A percentile compares a stretch with the other conserved stretches of the same genome.
Conservation (phyloP, 2,888 invertebrate genomes). For the Tuberolachnus salignus region DNA sequence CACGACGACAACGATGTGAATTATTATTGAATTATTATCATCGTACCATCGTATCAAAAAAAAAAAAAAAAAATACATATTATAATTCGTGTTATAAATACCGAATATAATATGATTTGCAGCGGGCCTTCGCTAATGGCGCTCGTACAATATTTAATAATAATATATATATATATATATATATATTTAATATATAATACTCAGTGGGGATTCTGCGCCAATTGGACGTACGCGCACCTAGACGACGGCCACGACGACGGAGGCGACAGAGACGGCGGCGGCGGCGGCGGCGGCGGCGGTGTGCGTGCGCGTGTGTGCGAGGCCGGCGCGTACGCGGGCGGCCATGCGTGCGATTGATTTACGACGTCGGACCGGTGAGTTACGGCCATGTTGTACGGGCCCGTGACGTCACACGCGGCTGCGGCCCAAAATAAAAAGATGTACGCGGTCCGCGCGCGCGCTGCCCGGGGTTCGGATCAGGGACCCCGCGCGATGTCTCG, state of each 20-base stretch:
- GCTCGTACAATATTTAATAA: conserved; percentile 5
- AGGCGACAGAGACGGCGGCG: background rate
- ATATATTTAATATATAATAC: background rate
- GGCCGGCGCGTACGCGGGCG: conserved; percentile 3
- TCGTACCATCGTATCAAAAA: no score
- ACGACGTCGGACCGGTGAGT: conserved; percentile 44
- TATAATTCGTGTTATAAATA: no score
- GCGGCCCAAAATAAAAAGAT: conserved; percentile 23
- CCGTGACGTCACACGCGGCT: conserved; percentile 35
- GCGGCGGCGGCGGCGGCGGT: background rate
- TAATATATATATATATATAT: background rate
- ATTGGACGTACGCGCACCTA: conserved; percentile 23
- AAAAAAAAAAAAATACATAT: no score
- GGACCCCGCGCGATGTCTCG: no score
- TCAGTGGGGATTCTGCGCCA: conserved; percentile 44
- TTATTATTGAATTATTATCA: no score
- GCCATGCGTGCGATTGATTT: conserved; percentile 54
- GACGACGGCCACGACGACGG: background rate
- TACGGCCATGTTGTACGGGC: conserved; percentile 47
- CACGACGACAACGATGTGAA: no score
- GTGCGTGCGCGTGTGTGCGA: background rate
- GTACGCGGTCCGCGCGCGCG: background rate
- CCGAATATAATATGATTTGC: no score
- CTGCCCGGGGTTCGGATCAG: no score
- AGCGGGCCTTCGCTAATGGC: no score